Evolutionary conservation across 2,797 vertebrate species (phyloP).

Genomic region (Zonotrichia albicollis): DNA sequence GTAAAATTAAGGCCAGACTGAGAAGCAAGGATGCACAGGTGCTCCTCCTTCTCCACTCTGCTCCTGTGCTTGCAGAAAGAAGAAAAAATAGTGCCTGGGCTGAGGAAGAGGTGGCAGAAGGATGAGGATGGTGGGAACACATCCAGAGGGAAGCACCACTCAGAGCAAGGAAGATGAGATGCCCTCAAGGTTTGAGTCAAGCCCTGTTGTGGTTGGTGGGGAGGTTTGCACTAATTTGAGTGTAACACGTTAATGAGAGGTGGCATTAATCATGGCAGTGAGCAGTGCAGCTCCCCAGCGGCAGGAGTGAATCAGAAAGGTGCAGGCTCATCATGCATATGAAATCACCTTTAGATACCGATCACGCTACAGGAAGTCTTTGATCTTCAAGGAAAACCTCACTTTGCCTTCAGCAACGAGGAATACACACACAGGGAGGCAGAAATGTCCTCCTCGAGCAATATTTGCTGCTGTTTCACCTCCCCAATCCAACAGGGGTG

Average conservation of each 20-base stretch:
- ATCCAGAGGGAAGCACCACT: background rate
- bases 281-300: background rate
- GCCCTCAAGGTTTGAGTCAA: background rate
- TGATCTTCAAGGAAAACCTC: conserved; percentile 19
- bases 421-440: background rate
- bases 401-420: background rate
- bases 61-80: background rate
- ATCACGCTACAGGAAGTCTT: background rate
- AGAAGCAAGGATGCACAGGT: background rate
- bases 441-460: background rate
- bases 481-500: rapidly evolving
- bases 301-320: conserved; percentile 10
- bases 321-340: background rate
- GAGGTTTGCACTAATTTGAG: background rate
- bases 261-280: background rate
- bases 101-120: background rate
- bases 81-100: background rate
- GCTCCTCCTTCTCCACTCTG: background rate
- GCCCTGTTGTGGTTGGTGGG: background rate
- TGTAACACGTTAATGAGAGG: background rate
- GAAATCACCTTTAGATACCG: background rate
- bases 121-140: background rate
- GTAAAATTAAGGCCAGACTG: background rate
- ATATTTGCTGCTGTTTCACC: background rate
- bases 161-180: background rate